A percentile compares a stretch with the other conserved stretches of the same genome.
Conservation (phyloP, 92 coral and sea anemone species). For the Parazoanthus darwini region DNA sequence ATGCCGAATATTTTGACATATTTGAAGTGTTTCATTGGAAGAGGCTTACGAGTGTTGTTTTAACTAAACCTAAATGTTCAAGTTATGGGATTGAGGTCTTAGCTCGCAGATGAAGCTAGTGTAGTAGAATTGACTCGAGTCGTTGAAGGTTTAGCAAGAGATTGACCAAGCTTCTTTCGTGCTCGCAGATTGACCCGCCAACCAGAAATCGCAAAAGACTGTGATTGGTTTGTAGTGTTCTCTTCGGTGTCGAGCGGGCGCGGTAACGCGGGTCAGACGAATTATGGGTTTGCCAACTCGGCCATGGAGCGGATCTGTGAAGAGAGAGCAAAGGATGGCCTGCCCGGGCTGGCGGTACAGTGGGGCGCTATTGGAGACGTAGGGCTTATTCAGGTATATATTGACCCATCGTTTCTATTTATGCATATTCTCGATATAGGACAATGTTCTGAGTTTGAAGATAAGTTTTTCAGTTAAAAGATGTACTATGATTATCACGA, state of each 20-base stretch:
- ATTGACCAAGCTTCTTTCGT: neutral
- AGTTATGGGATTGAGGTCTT: neutral
- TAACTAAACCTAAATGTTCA: too few species aligned
- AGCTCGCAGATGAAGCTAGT: neutral
- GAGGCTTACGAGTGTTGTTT: neutral
- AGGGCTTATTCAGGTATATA: slow-evolving; percentile 73
- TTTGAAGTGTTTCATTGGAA: neutral
- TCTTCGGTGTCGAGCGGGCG: slow-evolving; percentile 88
- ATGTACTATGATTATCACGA: neutral
- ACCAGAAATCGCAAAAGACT: slow-evolving; percentile 56
- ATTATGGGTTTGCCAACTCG: slow-evolving; percentile 87
- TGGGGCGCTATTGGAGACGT: slow-evolving; percentile 94
- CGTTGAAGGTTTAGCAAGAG: neutral
- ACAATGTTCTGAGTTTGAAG: too few species aligned
- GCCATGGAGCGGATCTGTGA: slow-evolving; percentile 85
- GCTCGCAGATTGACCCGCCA: slow-evolving; percentile 55
- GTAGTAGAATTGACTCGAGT: neutral
- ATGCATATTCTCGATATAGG: too few species aligned
- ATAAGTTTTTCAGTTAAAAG: too few species aligned
- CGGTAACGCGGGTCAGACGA: slow-evolving; percentile 83
- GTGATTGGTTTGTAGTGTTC: slow-evolving; percentile 86
- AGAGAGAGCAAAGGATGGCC: slow-evolving; percentile 65
- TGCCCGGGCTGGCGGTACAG: slow-evolving; percentile 82
- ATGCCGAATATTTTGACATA: too few species aligned
- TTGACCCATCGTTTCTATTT: neutral